Evolutionary conservation across 2,888 invertebrate genomes (phyloP).

Genomic region (Timema cristinae): DNA sequence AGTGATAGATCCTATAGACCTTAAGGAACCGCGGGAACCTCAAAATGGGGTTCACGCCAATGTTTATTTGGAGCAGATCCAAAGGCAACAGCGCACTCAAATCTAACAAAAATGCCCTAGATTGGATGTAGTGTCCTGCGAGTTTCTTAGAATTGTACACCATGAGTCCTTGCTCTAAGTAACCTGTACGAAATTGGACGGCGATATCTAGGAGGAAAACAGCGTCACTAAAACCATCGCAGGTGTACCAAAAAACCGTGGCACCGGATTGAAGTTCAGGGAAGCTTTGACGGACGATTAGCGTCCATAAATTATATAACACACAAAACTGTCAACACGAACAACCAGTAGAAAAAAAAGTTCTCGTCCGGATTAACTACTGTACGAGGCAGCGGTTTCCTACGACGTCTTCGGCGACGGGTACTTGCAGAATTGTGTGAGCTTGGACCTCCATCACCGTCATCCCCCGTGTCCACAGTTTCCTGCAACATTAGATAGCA

Average conservation of each 20-base stretch:
- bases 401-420: conserved; percentile 62
- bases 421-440: conserved; percentile 39
- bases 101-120: conserved; percentile 81
- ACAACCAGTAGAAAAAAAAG: conserved; percentile 94
- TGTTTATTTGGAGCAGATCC: conserved; percentile 79
- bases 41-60: conserved; percentile 80
- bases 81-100: conserved; percentile 76
- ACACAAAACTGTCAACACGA: conserved; percentile 82
- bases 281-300: conserved; percentile 91
- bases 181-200: conserved; percentile 91
- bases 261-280: conserved; percentile 79
- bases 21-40: conserved; percentile 86
- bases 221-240: conserved; percentile 81
- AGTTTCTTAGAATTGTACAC: conserved; percentile 85
- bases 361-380: conserved; percentile 95
- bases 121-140: conserved; percentile 82
- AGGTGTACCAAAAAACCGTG: conserved; percentile 71
- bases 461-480: conserved; percentile 47
- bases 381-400: conserved; percentile 60
- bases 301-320: conserved; percentile 92
- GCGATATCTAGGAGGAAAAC: conserved; percentile 84
- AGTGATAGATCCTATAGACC: conserved; percentile 85
- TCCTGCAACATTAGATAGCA: conserved; percentile 40
- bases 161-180: conserved; percentile 92
- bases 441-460: conserved; percentile 42